Conservation (phyloP, 1,140 invertebrate genomes). For the Lepidurus packardi region DNA sequence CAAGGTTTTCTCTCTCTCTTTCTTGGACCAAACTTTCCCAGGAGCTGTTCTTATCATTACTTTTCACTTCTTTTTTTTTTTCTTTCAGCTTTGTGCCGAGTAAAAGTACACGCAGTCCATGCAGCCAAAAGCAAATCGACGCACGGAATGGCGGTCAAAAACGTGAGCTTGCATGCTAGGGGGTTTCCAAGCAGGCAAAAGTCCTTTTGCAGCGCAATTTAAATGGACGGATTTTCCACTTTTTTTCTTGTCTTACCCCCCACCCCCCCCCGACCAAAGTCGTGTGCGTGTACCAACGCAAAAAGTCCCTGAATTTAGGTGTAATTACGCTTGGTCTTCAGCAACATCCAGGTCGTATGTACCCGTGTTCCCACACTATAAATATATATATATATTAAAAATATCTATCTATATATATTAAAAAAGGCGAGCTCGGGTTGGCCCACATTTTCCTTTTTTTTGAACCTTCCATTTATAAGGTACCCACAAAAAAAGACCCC, state of each 20-base stretch:
- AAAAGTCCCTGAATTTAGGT: constrained; percentile 18
- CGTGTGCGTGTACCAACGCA: constrained; percentile 11
- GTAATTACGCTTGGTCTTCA: constrained; percentile 7
- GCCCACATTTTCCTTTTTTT: background rate
- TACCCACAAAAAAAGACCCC: background rate
- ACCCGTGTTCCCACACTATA: background rate
- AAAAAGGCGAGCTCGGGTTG: background rate
- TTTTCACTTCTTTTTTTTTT: background rate
- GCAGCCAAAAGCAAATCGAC: background rate
- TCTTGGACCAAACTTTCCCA: background rate
- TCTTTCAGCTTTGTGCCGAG: background rate
- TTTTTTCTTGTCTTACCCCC: background rate
- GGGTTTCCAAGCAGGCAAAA: background rate
- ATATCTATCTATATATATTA: background rate
- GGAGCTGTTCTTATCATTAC: background rate
- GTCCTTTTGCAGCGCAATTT: background rate
- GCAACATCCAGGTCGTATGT: background rate
- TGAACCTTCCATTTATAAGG: background rate
- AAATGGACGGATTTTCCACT: background rate
- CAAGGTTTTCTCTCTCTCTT: background rate
- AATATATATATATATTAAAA: background rate
- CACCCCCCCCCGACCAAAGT: background rate
- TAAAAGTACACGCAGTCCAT: background rate
- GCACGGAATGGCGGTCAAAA: constrained; percentile 17
- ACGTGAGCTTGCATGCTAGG: constrained; percentile 20